These are phyloP conservation scores for Platypus cylindrus DNA, from an alignment of 2,888 invertebrate genomes.

Conservation along the genomic window DNA sequence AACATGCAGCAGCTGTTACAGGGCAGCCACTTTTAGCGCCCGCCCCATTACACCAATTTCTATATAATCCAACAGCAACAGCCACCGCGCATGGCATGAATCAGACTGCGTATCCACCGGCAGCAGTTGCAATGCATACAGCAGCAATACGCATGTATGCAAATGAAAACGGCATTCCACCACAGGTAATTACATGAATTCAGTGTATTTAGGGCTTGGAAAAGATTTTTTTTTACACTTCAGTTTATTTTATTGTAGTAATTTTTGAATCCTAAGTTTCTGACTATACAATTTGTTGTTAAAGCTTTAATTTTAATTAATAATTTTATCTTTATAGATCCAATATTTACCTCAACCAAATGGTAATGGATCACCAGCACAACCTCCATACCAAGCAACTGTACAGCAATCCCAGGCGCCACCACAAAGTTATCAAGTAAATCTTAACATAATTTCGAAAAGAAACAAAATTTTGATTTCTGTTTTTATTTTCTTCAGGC, in stretches of 20 bases:
- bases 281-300: not conserved
- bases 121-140: conserved; percentile 22
- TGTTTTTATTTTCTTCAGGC: conserved; percentile 32
- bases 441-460: conserved; percentile 20
- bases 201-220: too few relatives aligned
- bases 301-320: not conserved
- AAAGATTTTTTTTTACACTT: too few relatives aligned
- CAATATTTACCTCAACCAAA: conserved; percentile 38
- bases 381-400: conserved; percentile 26
- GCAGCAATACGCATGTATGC: conserved; percentile 49
- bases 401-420: conserved; percentile 14
- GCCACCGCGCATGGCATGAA: conserved; percentile 22
- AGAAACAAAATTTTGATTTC: conserved; percentile 20
- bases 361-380: conserved; percentile 37
- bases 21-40: conserved; percentile 78
- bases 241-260: too few relatives aligned
- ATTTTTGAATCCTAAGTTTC: too few relatives aligned
- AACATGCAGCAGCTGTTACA: conserved; percentile 60
- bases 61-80: conserved; percentile 27
- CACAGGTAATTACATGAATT: conserved; percentile 3
- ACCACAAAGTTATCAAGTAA: conserved; percentile 13
- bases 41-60: conserved; percentile 55
- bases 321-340: conserved; percentile 16
- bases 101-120: conserved; percentile 31
- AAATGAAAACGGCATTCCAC: conserved; percentile 7